Evolutionary conservation across 2,113 vertebrate genomes (phyloP), one percentile per base, ranked within the genome.

Genomic region (Tachysurus vachellii): DNA sequence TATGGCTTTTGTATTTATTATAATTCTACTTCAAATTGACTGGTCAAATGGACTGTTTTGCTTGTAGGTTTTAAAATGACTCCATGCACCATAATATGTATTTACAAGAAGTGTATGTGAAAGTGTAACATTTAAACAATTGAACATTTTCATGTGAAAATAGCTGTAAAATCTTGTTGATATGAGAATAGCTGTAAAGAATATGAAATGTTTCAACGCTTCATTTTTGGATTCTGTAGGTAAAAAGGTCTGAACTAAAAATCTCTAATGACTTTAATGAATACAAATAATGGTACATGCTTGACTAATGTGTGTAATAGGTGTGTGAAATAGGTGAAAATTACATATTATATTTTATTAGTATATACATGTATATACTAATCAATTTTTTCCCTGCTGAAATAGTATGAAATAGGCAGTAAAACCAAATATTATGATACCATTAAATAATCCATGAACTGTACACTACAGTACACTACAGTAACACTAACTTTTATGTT

Each of bases 401-500:
- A 79, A 56, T 8, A 19, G 7, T 6, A 4, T 59, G 5, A 79
- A 79, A 76, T 56, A 57, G n/a, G 21, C 7, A 23, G 42, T 57
- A 80, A 36, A 54, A 47, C 50, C 47, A 84, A 68, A 71, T n/a
- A 83, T 66, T 84, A 54, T 71, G 12, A 54, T 84, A 62, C 42
- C 42, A 61, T 76, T 62, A 42, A n/a, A 83, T 68, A 61, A 75
- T 42, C 50, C 83, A 57, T 44, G 53, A 47, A 76, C 54, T 61
- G 23, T 57, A 59, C 36, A 36, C 36, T 36, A 36, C 36, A 36
- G 36, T 36, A 36, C 36, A 5, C 23, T 19, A 61, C 83, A 56
- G 56, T 77, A 64, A 53, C 26, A 80, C 62, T 56, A 68, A 53
- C 23, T 61, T 61, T 73, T 62, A 71, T 26, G 56, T 6, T 26